A percentile compares a stretch with the other conserved stretches of the same genome.
These are phyloP conservation scores for Spizella passerina DNA, from an alignment of 2,797 vertebrate genomes.

Conservation along the genomic window DNA sequence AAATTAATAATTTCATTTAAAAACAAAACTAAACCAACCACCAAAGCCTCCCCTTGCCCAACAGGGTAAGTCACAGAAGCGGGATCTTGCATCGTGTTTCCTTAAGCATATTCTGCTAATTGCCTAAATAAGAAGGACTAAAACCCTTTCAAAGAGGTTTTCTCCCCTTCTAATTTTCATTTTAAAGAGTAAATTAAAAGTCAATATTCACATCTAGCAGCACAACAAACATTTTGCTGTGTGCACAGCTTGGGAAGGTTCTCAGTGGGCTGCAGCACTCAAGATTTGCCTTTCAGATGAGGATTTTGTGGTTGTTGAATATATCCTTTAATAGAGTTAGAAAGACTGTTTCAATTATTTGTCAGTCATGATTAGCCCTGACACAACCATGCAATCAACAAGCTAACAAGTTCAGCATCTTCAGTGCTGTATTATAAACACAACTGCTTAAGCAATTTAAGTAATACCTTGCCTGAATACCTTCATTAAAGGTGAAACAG, in stretches of 20 bases:
- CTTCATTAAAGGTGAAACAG: conserved; percentile 14
- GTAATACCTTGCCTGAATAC: background rate
- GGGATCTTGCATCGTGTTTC: background rate
- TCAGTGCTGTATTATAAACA: background rate
- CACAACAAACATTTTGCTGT: background rate
- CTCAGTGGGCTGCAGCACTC: background rate
- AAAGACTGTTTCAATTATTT: conserved; percentile 48
- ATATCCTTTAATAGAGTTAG: conserved; percentile 46
- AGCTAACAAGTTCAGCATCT: conserved; percentile 31
- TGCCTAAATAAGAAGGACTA: conserved; percentile 9
- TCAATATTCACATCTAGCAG: conserved; percentile 15
- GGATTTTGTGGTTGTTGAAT: conserved; percentile 7
- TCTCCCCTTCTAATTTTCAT: background rate
- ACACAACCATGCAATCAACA: conserved; percentile 46
- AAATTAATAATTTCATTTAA: background rate
- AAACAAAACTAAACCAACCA: background rate
- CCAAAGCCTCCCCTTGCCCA: background rate
- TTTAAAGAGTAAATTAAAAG: conserved; percentile 45
- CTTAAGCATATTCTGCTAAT: background rate
- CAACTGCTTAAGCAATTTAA: conserved; percentile 5
- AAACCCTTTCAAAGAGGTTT: background rate
- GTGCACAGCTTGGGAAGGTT: background rate
- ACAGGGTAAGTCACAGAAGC: background rate
- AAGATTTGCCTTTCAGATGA: conserved; percentile 37
- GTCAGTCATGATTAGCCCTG: conserved; percentile 57